These are phyloP conservation scores for Uloborus plumipes DNA, from an alignment of 2,888 invertebrate genomes.

Conservation along the genomic window DNA sequence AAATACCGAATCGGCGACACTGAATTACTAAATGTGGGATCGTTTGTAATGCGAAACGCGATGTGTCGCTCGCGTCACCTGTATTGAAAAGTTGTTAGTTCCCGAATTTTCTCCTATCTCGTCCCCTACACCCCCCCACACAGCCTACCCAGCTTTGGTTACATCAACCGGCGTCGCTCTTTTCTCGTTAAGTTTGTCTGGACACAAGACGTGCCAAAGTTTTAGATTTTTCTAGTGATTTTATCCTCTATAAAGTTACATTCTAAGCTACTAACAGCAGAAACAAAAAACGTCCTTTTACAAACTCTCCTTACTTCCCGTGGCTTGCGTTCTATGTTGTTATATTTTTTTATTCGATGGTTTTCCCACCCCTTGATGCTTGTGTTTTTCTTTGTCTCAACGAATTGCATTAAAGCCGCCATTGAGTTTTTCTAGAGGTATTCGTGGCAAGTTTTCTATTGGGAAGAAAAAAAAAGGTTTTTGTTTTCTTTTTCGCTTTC, in stretches of 20 bases:
- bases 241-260: slow-evolving; percentile 61
- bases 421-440: slow-evolving; percentile 29
- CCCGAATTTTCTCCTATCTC: slow-evolving; percentile 19
- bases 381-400: slow-evolving; percentile 35
- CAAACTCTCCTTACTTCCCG: slow-evolving; percentile 40
- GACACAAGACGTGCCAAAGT: slow-evolving; percentile 59
- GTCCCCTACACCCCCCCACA: not conserved
- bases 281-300: slow-evolving; percentile 12
- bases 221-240: slow-evolving; percentile 61
- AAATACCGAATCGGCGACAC: slow-evolving; percentile 12
- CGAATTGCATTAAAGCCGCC: slow-evolving; percentile 57
- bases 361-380: slow-evolving; percentile 21
- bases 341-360: slow-evolving; percentile 14
- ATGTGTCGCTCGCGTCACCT: slow-evolving; percentile 46
- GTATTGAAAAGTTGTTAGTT: slow-evolving; percentile 62
- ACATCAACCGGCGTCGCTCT: slow-evolving; percentile 51
- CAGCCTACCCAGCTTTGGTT: slow-evolving; percentile 40
- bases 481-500: slow-evolving; percentile 18
- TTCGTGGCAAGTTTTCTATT: slow-evolving; percentile 24
- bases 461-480: not conserved
- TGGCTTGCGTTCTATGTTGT: slow-evolving; percentile 23
- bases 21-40: slow-evolving; percentile 3
- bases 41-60: slow-evolving; percentile 60
- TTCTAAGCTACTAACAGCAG: slow-evolving; percentile 37
- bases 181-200: slow-evolving; percentile 54